Conservation (phyloP, 1,140 invertebrate species). For the Linepithema humile region DNA sequence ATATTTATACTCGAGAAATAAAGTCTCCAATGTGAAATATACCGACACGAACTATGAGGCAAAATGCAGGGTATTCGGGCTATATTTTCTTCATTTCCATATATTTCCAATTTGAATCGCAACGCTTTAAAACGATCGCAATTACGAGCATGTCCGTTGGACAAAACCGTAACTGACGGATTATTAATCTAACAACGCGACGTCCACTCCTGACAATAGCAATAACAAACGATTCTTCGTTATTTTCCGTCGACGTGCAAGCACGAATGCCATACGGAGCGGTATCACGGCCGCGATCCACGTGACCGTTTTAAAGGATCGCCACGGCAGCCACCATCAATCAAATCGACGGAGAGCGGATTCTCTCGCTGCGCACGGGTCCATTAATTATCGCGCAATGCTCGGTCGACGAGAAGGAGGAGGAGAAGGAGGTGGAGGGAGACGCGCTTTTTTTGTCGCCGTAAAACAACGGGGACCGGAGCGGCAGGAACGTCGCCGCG, state of each 20-base stretch:
- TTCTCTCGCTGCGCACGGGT: conserved; percentile 59
- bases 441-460: conserved; percentile 47
- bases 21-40: too few species aligned
- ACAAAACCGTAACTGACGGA: neutral
- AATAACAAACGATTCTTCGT: conserved; percentile 26
- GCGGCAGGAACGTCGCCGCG: conserved; percentile 39
- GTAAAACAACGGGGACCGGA: conserved; percentile 52
- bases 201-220: neutral
- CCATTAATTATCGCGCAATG: conserved; percentile 71
- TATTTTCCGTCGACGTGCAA: conserved; percentile 38
- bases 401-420: conserved; percentile 34
- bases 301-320: conserved; percentile 50
- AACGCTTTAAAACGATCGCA: neutral
- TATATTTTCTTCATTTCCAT: too few species aligned
- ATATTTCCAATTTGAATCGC: too few species aligned
- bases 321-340: conserved; percentile 55
- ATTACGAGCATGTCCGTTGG: neutral
- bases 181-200: conserved; percentile 21
- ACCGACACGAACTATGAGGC: too few species aligned
- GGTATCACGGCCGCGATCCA: conserved; percentile 45
- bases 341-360: conserved; percentile 68
- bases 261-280: conserved; percentile 36
- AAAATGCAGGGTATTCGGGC: too few species aligned
- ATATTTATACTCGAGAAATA: too few species aligned
- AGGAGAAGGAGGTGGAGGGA: conserved; percentile 1